phyloP scores from a whole-genome alignment of 1,140 invertebrate genomes.

The Drosophila orena region DNA sequence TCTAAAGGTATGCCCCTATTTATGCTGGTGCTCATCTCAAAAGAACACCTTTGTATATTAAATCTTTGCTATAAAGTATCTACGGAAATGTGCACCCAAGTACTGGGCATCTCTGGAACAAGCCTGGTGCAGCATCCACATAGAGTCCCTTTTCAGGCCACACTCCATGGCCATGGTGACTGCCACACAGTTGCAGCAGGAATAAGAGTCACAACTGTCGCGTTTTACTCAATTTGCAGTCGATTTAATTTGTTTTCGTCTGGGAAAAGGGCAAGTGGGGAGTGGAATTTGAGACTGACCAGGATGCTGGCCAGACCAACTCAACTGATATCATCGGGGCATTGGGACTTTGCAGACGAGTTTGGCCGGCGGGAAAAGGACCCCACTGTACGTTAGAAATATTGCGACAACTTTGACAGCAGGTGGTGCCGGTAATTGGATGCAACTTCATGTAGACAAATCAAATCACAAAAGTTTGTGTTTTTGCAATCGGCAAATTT shows the following conservation, averaged over 20 bases:
- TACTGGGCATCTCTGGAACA: not conserved
- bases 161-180: conserved; percentile 19
- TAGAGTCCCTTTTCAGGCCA: not conserved
- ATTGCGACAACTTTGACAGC: conserved; percentile 35
- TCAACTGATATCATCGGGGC: conserved; percentile 22
- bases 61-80: not conserved
- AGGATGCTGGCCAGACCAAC: conserved; percentile 8
- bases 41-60: too few relatives aligned
- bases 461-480: conserved; percentile 5
- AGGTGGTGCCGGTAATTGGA: conserved; percentile 17
- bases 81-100: not conserved
- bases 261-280: conserved; percentile 6
- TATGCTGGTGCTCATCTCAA: too few relatives aligned
- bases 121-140: not conserved
- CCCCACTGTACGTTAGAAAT: not conserved
- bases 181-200: conserved; percentile 10
- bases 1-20: too few relatives aligned
- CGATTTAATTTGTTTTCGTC: conserved; percentile 79
- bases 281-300: conserved; percentile 18
- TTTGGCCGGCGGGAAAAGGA: not conserved
- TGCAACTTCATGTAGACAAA: conserved; percentile 5
- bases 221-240: conserved; percentile 80
- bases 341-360: conserved; percentile 13
- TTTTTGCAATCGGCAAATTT: conserved; percentile 4
- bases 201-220: conserved; percentile 71